Evolutionary conservation across 2,797 vertebrate genomes (phyloP).

Genomic region (Rhinoraja longicauda): DNA sequence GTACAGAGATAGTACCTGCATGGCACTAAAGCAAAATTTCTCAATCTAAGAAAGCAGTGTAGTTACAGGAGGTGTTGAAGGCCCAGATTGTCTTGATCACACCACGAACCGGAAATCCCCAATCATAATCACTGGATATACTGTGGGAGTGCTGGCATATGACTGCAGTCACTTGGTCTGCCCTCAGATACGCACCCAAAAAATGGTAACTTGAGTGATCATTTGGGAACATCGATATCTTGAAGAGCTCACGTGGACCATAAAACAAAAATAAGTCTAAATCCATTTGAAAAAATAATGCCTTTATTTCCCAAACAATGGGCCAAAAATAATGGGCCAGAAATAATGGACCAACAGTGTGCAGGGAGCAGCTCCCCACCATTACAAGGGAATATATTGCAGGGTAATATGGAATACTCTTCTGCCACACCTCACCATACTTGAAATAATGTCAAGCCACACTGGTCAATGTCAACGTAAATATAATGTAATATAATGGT

Average conservation of each 20-base stretch:
- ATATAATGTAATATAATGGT: not conserved
- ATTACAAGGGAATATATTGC: not conserved
- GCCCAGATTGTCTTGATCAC: not conserved
- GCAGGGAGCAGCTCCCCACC: not conserved
- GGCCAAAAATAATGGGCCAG: not conserved
- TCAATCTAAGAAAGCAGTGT: not conserved
- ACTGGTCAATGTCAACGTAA: not conserved
- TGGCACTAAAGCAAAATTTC: not conserved
- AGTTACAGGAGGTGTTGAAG: not conserved
- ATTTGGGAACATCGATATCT: not conserved
- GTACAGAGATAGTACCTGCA: not conserved
- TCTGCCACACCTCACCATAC: not conserved
- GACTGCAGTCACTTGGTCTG: not conserved
- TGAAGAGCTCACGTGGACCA: not conserved
- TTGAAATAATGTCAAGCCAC: not conserved
- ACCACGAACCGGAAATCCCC: not conserved
- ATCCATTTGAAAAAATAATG: not conserved
- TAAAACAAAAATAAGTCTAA: slow-evolving; percentile 1
- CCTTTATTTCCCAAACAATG: not conserved
- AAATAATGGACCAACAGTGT: not conserved
- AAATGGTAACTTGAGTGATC: not conserved
- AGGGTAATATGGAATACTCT: not conserved
- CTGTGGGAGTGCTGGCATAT: not conserved
- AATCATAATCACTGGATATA: not conserved
- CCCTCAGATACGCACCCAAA: not conserved